Percentiles rank a stretch among this genome's conserved stretches.
Conservation (phyloP, 2,888 invertebrate genomes). For the Dyspetes luteomarginatus region DNA sequence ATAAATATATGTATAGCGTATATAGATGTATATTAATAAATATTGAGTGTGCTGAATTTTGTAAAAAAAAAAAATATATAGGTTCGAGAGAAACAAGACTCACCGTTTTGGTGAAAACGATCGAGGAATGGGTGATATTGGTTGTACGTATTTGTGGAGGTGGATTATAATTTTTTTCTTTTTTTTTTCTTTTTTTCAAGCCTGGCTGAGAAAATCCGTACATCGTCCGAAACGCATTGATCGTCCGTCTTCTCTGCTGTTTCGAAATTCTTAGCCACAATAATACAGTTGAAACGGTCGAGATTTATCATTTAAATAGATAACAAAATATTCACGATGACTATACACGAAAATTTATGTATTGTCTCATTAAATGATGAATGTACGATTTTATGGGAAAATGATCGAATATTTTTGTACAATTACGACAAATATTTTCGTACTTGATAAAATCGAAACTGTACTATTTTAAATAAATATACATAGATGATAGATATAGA, state of each 20-base stretch:
- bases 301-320: too few species aligned
- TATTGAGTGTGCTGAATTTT: not conserved
- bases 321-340: too few species aligned
- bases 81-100: slow-evolving; percentile 75
- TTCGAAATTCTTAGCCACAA: too few species aligned
- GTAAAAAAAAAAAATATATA: slow-evolving; percentile 54
- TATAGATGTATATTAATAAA: not conserved
- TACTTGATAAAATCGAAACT: slow-evolving; percentile 9
- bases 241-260: slow-evolving; percentile 71
- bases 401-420: not conserved
- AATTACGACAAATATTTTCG: slow-evolving; percentile 28
- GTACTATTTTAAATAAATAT: not conserved
- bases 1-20: not conserved
- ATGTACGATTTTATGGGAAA: not conserved
- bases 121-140: slow-evolving; percentile 75
- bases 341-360: too few species aligned
- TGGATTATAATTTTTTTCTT: slow-evolving; percentile 69
- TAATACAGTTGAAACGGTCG: too few species aligned
- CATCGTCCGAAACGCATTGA: slow-evolving; percentile 70
- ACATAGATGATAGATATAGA: not conserved
- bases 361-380: not conserved
- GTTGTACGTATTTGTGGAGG: slow-evolving; percentile 75
- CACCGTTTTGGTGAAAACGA: slow-evolving; percentile 81
- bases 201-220: slow-evolving; percentile 77
- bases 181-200: slow-evolving; percentile 60